Conservation (phyloP, 2,113 vertebrate species). For the Pelvicachromis taeniatus region DNA sequence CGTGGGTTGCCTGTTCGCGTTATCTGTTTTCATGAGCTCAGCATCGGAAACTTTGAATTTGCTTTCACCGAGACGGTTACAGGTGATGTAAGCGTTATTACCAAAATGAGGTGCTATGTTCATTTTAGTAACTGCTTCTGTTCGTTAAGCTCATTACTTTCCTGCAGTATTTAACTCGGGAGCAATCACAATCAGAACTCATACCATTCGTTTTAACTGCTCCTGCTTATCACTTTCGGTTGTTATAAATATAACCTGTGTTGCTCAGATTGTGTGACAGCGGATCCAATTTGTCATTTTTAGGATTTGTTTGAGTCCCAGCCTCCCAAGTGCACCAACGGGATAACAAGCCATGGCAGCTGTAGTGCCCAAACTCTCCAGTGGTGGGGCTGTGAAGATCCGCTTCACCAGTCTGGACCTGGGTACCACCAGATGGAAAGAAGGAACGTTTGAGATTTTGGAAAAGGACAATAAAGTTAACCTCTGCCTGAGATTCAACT, state of each 20-base stretch:
- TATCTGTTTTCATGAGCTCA: neutral
- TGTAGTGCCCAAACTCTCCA: slow-evolving; percentile 81
- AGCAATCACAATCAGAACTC: neutral
- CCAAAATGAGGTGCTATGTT: neutral
- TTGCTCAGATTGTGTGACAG: neutral
- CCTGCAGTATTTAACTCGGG: neutral
- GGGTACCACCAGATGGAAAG: slow-evolving; percentile 92
- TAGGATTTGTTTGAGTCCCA: slow-evolving; percentile 34
- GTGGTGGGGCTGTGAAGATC: slow-evolving; percentile 75
- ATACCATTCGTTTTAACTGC: neutral
- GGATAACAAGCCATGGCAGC: slow-evolving; percentile 66
- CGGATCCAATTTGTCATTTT: neutral
- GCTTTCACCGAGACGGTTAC: neutral
- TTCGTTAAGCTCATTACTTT: neutral
- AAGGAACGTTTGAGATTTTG: slow-evolving; percentile 92
- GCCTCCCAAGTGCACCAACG: slow-evolving; percentile 15
- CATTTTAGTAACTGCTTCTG: neutral
- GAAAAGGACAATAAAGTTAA: slow-evolving; percentile 93
- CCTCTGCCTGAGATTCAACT: slow-evolving; percentile 85
- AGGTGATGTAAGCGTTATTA: neutral
- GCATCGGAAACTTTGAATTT: neutral
- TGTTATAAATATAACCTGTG: neutral
- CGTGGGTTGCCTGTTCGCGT: neutral
- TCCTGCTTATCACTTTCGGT: neutral
- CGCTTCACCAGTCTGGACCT: slow-evolving; percentile 83